Base-by-base conservation (phyloP, 1,140 invertebrate species). In the Nomia melanderi region DNA sequence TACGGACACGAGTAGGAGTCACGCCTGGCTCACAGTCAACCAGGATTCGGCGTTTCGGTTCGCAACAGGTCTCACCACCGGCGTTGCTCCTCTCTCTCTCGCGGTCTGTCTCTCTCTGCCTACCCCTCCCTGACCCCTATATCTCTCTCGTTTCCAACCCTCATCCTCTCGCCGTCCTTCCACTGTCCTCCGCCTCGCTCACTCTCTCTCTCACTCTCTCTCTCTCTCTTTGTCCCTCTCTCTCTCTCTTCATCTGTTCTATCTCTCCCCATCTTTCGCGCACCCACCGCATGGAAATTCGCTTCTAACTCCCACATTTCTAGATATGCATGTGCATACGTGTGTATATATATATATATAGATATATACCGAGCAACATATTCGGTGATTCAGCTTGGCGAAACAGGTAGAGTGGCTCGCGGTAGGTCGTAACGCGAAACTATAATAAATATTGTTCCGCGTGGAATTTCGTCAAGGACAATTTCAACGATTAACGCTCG, bases 31-130 rank as follows among this genome's bases (percentile, higher is more conserved):
- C 85, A 85, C 87, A 88, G 87, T 88, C 86, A 82, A 88, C 86
- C 88, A 88, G 86, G 88, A 91, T 90, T 90, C 86, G 88, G 88
- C 79, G 83, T 89, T 91, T 90, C 82, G 81, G 87, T 84, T 91
- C 86, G 90, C 90, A 91, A 91, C 90, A 91, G 90, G 90, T 90
- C 87, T 87, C 88, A 82, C 84, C 80, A 88, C 82, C 83, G 70
- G 64, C 81, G 77, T 85, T 81, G 69, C 73, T 81, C 72, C 76
- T 78, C 71, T 66, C 33, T 72, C 60, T 66, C 69, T 59, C 63
- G 67, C 65, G 69, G 33, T 25, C 73, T 59, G 23, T 44, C 50
- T 59, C 78, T 79, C 77, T 50, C 27, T 59, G 50, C 47, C 39
- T 29, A n/a, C 62, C 53, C 77, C 27, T 29, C 29, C 44, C 29